Percentiles rank a stretch among this genome's conserved stretches.
Conservation (phyloP, 2,113 vertebrate species). For the Siniperca knerii region DNA sequence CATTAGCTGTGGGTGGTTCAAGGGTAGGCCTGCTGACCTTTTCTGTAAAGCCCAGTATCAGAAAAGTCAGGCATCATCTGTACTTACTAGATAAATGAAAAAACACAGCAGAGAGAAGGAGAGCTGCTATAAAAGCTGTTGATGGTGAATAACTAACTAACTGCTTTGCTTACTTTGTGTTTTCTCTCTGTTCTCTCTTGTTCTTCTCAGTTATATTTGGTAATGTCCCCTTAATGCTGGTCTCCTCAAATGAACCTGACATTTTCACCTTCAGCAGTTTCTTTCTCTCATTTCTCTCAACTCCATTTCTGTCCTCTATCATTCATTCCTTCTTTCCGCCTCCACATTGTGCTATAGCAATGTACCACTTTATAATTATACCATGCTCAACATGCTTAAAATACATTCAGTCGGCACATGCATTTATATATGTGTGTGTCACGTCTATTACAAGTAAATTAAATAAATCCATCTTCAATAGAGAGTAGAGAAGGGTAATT, state of each 20-base stretch:
- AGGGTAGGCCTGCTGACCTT: slow-evolving; percentile 50
- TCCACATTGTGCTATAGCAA: slow-evolving; percentile 37
- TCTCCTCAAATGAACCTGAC: slow-evolving; percentile 42
- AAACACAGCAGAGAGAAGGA: slow-evolving; percentile 23
- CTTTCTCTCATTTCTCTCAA: slow-evolving; percentile 21
- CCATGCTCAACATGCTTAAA: slow-evolving; percentile 55
- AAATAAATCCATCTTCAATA: slow-evolving; percentile 52
- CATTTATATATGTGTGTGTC: slow-evolving; percentile 25
- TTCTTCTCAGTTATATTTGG: slow-evolving; percentile 19
- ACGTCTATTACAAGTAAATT: slow-evolving; percentile 58
- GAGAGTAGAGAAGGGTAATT: slow-evolving; percentile 59
- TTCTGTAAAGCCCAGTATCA: slow-evolving; percentile 48
- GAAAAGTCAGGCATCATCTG: slow-evolving; percentile 53
- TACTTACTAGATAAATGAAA: slow-evolving; percentile 52
- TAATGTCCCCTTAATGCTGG: not conserved
- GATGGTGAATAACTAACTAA: slow-evolving; percentile 6
- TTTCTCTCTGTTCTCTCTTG: slow-evolving; percentile 18
- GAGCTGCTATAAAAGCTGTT: slow-evolving; percentile 33
- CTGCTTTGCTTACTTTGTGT: slow-evolving; percentile 4
- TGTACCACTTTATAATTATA: slow-evolving; percentile 76
- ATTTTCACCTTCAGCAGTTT: slow-evolving; percentile 36
- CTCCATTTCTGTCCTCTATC: slow-evolving; percentile 29
- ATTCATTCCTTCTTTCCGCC: slow-evolving; percentile 33
- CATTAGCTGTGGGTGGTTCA: slow-evolving; percentile 73
- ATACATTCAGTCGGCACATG: slow-evolving; percentile 48